Conservation (phyloP, 2,113 vertebrate species). For the Epinephelus moara region DNA sequence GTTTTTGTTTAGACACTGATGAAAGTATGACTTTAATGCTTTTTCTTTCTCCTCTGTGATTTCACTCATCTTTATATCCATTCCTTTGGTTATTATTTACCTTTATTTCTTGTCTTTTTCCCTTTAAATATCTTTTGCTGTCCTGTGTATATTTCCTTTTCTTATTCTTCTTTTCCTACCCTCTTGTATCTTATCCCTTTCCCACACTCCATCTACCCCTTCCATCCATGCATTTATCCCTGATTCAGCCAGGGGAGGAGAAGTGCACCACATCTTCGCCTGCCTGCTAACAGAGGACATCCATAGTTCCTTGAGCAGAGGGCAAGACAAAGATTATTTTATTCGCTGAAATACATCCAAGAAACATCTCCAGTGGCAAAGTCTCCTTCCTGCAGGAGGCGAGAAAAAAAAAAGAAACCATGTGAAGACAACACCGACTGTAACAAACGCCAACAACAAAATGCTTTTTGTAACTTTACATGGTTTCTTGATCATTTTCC, state of each 20-base stretch:
- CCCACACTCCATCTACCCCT: neutral
- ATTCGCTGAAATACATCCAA: slow-evolving; percentile 64
- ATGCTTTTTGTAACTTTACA: slow-evolving; percentile 61
- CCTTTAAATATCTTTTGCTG: neutral
- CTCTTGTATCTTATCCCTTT: neutral
- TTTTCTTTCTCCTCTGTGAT: slow-evolving; percentile 35
- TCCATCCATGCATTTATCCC: slow-evolving; percentile 27
- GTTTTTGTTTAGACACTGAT: slow-evolving; percentile 5
- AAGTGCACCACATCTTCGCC: slow-evolving; percentile 52
- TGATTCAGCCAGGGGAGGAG: slow-evolving; percentile 53
- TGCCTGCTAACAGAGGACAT: slow-evolving; percentile 63
- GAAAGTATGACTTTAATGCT: slow-evolving; percentile 24
- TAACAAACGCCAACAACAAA: slow-evolving; percentile 54
- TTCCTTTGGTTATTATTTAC: neutral
- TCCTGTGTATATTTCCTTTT: neutral
- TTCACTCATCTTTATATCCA: slow-evolving; percentile 16
- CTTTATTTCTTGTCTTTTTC: neutral
- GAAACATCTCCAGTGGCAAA: slow-evolving; percentile 61
- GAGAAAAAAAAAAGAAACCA: slow-evolving; percentile 60
- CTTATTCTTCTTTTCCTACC: neutral
- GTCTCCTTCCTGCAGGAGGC: slow-evolving; percentile 46
- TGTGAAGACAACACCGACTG: slow-evolving; percentile 47
- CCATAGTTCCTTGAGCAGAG: slow-evolving; percentile 66
- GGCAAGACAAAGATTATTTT: slow-evolving; percentile 69
- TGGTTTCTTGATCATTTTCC: slow-evolving; percentile 69